Evolutionary conservation across 2,888 invertebrate species (phyloP), one percentile per base, ranked within the genome.

Genomic region (Anthophora plumipes): DNA sequence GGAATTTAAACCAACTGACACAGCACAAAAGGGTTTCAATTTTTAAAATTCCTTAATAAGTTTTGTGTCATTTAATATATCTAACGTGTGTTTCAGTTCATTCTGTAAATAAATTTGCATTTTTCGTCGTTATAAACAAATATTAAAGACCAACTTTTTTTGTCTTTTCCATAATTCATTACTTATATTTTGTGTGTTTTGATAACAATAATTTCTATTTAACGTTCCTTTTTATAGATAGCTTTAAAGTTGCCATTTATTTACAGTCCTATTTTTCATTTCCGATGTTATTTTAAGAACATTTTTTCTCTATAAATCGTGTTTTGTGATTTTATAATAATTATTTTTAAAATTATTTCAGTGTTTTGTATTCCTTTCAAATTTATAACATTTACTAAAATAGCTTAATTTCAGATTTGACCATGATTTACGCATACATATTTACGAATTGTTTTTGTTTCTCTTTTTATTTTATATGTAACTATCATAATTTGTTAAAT

Each of bases 21-120:
- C 78, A 20, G 66, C 88, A 20, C 90, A 90, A 76, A 89, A 89
- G 67, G 90, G 89, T 54, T 92, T 90, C 75, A 85, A 90, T 12
- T 92, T 92, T 85, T 91, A 80, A 86, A 66, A 52, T n/a, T 64
- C 14, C 14, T 52, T 50, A 48, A 43, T 69, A 41, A 64, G 48
- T 76, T 52, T 14, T 52, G 41, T 4, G 37, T 73, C 22, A 60
- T 68, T 70, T 43, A 70, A 69, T 68, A 77, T 54, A 43, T 17
- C 50, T 67, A 68, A 48, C 17, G 81, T 77, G 81, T 81, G 73
- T 73, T 71, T 61, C 73, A 70, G 48, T 70, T 82, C 52, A 78
- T 69, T 76, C 67, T 85, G 78, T 81, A 81, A 64, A 84, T 85
- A 85, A 52, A 61, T 64, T 77, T 77, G 57, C 70, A 67, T 59